phyloP scores from a whole-genome alignment of 2,888 invertebrate species.

The Argynnis bischoffii region DNA sequence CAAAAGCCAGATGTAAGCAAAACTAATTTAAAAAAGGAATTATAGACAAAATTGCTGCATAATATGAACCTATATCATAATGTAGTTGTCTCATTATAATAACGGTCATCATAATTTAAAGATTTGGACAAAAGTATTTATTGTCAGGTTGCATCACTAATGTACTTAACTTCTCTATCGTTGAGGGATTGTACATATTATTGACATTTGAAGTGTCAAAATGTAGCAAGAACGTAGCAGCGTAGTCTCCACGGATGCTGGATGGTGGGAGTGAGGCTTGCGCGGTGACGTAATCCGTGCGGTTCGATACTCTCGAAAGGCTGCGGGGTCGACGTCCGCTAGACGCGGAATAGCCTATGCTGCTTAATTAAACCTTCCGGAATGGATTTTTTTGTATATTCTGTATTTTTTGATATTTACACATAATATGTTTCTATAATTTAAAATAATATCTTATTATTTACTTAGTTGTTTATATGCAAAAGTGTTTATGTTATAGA shows the following conservation, averaged over 20 bases:
- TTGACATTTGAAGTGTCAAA: slow-evolving; percentile 16
- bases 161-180: too few species aligned
- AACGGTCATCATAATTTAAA: too few species aligned
- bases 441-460: too few species aligned
- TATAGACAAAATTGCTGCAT: too few species aligned
- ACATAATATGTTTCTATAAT: too few species aligned
- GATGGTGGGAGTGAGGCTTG: slow-evolving; percentile 52
- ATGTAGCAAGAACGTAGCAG: slow-evolving; percentile 26
- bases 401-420: not conserved
- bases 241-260: slow-evolving; percentile 29
- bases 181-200: not conserved
- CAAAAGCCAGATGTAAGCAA: too few species aligned
- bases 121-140: too few species aligned
- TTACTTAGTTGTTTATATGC: not conserved
- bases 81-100: too few species aligned
- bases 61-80: too few species aligned
- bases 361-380: slow-evolving; percentile 76
- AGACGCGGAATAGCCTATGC: slow-evolving; percentile 79
- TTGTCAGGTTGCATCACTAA: too few species aligned
- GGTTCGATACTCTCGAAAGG: slow-evolving; percentile 68
- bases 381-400: slow-evolving; percentile 50
- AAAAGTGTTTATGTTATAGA: not conserved
- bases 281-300: slow-evolving; percentile 71
- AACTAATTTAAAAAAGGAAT: too few species aligned
- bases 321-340: slow-evolving; percentile 75